Base-by-base conservation (phyloP, 2,113 vertebrate genomes). In the Muscicapa adusta region DNA sequence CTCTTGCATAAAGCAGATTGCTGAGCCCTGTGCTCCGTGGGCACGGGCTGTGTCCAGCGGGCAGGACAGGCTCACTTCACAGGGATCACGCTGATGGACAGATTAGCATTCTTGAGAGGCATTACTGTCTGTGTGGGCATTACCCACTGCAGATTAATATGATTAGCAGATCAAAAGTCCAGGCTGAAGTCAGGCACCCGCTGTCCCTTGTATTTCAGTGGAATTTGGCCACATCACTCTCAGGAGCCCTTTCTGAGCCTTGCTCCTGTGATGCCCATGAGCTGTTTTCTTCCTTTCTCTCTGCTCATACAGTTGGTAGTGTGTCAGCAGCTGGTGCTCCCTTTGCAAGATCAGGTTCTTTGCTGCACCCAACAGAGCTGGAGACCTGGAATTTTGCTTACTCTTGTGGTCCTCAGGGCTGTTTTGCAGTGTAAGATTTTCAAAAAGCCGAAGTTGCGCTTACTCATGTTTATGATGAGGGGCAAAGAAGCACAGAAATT, bases 321-420 rank as follows among this genome's bases (percentile, higher is more conserved):
- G 1, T 8, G 15, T 56, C 68, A 85, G 77, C n/a, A 70, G 63
- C 73, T 48, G 6, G 5, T 24, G 34, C 57, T 74, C 22, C 19
- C 33, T 47, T 56, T 56, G 12, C n/a, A 20, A 38, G 28, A 33
- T 22, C 43, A 17, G 11, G 34, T 43, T 50, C 61, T 87, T 77
- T 54, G 71, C 66, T 81, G 48, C 26, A 6, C 38, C 12, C 5
- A 1, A 0, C 63, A 40, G 33, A 71, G 66, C 8, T 45, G 63
- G 19, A 48, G 36, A 38, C 17, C 18, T 57, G 81, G 12, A 61
- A 22, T 81, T 87, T 36, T 53, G 34, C 78, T 87, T 71, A 22
- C 0, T 0, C 45, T 50, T 3, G 0, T 66, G 73, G 14, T 62
- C 38, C 51, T 74, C 3, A 2, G 33, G 34, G n/a, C 38, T 24